Conservation (phyloP, 2,888 invertebrate genomes). For the Callinectes sapidus region DNA sequence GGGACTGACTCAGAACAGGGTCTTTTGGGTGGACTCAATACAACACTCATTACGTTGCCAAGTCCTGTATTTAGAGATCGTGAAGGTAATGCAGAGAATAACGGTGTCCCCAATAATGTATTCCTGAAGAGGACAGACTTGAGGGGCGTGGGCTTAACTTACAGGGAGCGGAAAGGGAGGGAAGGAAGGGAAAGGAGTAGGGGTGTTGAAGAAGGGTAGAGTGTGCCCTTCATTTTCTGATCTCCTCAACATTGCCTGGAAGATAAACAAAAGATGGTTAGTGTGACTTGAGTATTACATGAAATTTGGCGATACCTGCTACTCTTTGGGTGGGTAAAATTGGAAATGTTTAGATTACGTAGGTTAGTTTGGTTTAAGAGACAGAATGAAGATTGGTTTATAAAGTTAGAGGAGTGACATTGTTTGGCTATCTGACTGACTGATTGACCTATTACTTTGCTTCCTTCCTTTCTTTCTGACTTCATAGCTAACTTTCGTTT, state of each 20-base stretch:
- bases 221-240: neutral
- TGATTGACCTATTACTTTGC: neutral
- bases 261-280: neutral
- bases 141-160: neutral
- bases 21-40: neutral
- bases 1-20: too few species aligned
- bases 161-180: neutral
- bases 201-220: neutral
- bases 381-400: neutral
- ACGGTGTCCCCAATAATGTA: neutral
- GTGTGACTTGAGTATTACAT: neutral
- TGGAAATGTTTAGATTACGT: neutral
- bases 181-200: neutral
- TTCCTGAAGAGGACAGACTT: neutral
- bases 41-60: neutral
- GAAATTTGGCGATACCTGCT: too few species aligned
- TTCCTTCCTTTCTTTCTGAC: too few species aligned
- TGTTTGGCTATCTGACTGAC: neutral
- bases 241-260: neutral
- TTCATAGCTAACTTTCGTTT: too few species aligned
- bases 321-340: neutral
- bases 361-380: neutral
- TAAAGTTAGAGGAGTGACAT: neutral
- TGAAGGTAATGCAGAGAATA: neutral
- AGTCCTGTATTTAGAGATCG: neutral